Base-by-base conservation (phyloP, 92 coral and sea anemone genomes). In the Actinernus sp. region DNA sequence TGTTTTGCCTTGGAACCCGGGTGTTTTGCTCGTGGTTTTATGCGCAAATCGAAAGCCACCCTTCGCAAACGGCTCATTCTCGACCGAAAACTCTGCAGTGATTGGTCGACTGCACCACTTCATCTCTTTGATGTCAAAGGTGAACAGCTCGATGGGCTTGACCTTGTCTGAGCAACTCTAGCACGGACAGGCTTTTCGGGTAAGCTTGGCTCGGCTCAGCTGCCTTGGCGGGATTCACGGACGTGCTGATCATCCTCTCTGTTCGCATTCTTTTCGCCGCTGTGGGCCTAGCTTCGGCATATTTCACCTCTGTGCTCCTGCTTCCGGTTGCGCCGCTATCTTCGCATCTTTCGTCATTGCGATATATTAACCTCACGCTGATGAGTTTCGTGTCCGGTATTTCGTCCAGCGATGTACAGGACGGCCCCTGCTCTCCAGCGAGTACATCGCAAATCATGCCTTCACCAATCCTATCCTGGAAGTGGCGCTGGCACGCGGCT, bases 351-450 rank as follows among this genome's bases (percentile, higher is more conserved):
- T 55, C 61, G 31, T 3, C 9, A 2, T 55, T 6, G 40, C 18
- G 8, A 3, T 74, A 65, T 19, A 74, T 74, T n/a, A 82, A 82
- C 23, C 83, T 65, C 3, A 65, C 68, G 61, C 74, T 65, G 17
- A 82, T 54, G 14, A 82, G 71, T 66, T 74, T 65, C 19, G 73
- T 25, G 68, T 55, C 79, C 16, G 80, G 74, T 4, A 80, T 59
- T 61, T 80, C 74, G 38, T 72, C 71, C 10, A 62, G 41, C 3
- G 62, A 31, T 23, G 55, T 54, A 37, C 87, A 54, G 14, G 87
- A 80, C 1, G 68, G 74, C 8, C 87, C 79, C 53, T 62, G 68
- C 31, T 80, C 87, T 21, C 74, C 81, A 10, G 81, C 52, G 17
- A 45, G 52, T 9, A 45, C 19, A 45, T 45, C 52, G 21, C 52